Evolutionary conservation across 2,113 vertebrate species (phyloP).

Genomic region (Etheostoma spectabile): DNA sequence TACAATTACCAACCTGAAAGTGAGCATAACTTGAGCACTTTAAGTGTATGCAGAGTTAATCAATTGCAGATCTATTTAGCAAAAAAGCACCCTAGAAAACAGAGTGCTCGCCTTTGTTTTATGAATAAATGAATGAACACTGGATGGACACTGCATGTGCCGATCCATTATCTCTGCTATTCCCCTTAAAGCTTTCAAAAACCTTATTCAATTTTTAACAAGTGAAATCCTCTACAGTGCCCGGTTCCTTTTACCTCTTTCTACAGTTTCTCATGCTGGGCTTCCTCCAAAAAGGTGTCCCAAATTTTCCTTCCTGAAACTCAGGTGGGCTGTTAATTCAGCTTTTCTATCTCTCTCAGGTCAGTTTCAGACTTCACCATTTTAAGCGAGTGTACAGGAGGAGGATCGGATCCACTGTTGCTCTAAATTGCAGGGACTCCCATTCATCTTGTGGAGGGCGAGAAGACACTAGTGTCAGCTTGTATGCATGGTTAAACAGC

Average conservation of each 20-base stretch:
- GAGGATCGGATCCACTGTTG: slow-evolving; percentile 27
- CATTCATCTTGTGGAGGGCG: slow-evolving; percentile 65
- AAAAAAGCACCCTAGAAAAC: not conserved
- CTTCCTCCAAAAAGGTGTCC: slow-evolving; percentile 42
- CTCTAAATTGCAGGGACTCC: slow-evolving; percentile 27
- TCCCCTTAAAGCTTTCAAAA: slow-evolving; percentile 44
- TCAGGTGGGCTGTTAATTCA: slow-evolving; percentile 56
- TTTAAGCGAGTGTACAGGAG: slow-evolving; percentile 63
- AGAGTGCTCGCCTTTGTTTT: not conserved
- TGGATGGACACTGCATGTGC: not conserved
- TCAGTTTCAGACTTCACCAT: slow-evolving; percentile 39
- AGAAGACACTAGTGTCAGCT: slow-evolving; percentile 48
- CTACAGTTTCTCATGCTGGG: slow-evolving; percentile 33
- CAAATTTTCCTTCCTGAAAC: slow-evolving; percentile 37
- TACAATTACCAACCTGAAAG: too few species aligned
- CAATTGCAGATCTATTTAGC: not conserved
- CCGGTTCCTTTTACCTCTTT: slow-evolving; percentile 31
- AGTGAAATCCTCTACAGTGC: slow-evolving; percentile 48
- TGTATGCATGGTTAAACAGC: slow-evolving; percentile 34
- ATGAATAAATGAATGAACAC: slow-evolving; percentile 1
- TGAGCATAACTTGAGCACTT: too few species aligned
- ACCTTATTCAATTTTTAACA: slow-evolving; percentile 47
- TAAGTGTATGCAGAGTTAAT: not conserved
- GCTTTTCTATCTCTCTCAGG: slow-evolving; percentile 51
- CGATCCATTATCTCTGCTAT: slow-evolving; percentile 20